Conservation (phyloP, 2,888 invertebrate species). For the Barypeithes pellucidus region DNA sequence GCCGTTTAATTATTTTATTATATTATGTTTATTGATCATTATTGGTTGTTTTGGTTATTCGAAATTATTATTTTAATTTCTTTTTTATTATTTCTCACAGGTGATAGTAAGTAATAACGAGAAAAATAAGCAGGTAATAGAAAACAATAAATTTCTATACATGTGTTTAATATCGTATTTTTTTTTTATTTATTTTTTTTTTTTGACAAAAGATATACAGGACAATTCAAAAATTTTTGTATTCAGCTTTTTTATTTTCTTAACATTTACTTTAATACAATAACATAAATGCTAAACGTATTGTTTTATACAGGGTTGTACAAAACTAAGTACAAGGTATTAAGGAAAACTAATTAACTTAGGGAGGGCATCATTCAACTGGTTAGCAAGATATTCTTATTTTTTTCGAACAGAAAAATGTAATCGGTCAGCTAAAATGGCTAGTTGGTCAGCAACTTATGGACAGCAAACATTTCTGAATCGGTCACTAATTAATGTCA, state of each 20-base stretch:
- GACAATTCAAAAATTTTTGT: neutral
- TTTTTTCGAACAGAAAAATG: too few relatives aligned
- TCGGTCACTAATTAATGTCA: too few relatives aligned
- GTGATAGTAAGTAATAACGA: slow-evolving; percentile 37
- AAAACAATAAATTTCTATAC: slow-evolving; percentile 18
- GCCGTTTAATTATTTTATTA: neutral
- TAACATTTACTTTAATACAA: neutral
- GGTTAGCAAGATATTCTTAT: too few relatives aligned
- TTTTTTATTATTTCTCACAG: slow-evolving; percentile 47
- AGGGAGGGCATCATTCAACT: too few relatives aligned
- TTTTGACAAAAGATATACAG: slow-evolving; percentile 9
- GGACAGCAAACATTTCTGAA: too few relatives aligned
- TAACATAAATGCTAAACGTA: neutral
- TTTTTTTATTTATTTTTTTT: neutral
- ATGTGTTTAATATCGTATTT: slow-evolving; percentile 32
- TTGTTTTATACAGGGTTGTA: slow-evolving; percentile 17
- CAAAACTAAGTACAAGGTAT: slow-evolving; percentile 11
- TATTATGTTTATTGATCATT: neutral
- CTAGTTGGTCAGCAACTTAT: too few relatives aligned
- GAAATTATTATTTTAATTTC: slow-evolving; percentile 33
- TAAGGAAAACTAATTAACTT: too few relatives aligned
- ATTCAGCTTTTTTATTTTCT: neutral
- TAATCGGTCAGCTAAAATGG: too few relatives aligned
- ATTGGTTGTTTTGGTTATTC: slow-evolving; percentile 25
- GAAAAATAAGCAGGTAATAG: slow-evolving; percentile 46